These are phyloP conservation scores for Dermatophagoides farinae DNA, from an alignment of 1,140 invertebrate genomes.

Conservation along the genomic window DNA sequence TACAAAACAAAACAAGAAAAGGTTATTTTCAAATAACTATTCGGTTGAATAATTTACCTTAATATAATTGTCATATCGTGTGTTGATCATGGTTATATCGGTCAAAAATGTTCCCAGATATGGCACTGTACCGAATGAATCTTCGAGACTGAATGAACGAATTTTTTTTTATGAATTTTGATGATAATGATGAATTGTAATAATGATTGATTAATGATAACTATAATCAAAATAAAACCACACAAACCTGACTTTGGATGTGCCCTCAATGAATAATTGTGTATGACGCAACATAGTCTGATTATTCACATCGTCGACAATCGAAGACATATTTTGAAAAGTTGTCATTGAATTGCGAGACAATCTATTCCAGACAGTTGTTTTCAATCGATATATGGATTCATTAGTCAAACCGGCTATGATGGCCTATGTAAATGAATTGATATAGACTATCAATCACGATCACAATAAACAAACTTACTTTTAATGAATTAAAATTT, in stretches of 20 bases:
- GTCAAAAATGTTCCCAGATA: slow-evolving; percentile 95
- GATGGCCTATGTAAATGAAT: slow-evolving; percentile 8
- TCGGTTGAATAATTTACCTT: neutral
- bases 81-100: slow-evolving; percentile 97
- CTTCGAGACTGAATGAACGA: slow-evolving; percentile 8
- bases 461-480: neutral
- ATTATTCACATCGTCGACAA: slow-evolving; percentile 18
- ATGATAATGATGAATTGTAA: neutral
- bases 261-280: slow-evolving; percentile 18
- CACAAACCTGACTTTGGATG: slow-evolving; percentile 16
- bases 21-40: neutral
- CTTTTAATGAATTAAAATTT: slow-evolving; percentile 18
- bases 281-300: slow-evolving; percentile 16
- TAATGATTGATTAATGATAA: neutral
- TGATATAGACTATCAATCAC: neutral
- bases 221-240: neutral
- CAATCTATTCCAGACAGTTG: slow-evolving; percentile 14
- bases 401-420: slow-evolving; percentile 17
- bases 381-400: slow-evolving; percentile 17
- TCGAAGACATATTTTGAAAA: slow-evolving; percentile 13
- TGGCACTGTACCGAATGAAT: slow-evolving; percentile 63
- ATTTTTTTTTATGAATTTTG: neutral
- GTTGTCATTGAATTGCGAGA: neutral
- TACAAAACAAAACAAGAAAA: neutral
- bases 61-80: slow-evolving; percentile 35